Base-by-base conservation (phyloP, 2,113 vertebrate species). In the Spheniscus mendiculus region DNA sequence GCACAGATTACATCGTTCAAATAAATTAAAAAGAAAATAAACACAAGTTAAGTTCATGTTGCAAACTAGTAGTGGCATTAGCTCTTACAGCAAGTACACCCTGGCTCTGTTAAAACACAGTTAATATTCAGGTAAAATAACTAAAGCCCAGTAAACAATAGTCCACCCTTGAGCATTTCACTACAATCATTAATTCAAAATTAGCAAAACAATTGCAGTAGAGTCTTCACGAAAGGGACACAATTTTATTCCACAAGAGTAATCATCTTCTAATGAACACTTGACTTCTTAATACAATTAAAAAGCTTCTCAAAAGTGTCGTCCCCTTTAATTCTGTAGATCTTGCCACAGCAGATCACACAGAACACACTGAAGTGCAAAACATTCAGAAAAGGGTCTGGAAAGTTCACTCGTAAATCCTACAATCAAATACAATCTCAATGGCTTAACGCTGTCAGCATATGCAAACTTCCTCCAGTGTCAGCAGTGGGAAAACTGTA, bases 21-120 rank as follows among this genome's bases (percentile, higher is more conserved):
- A 94, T 50, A 52, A 91, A 73, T 88, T 71, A 81, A 44, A 87
- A 66, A 63, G 16, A 85, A 90, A 82, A 93, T 44, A 92, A 95
- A 86, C 12, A 83, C 73, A 92, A 95, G 61, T 32, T 32, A 30
- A 70, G 62, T 81, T 89, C 7, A 55, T 63, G 16, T 69, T 72
- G 34, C 62, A 34, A 88, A 79, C 18, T 34, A 87, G 52, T 34
- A 66, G 18, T 50, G 32, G 40, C 56, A 94, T 50, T 44, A 90
- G 15, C 8, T 87, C 47, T 84, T 73, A 49, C n/a, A 95, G 76
- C 25, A 79, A 86, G 23, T 34, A 36, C 29, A 69, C 21, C 16
- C 9, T 11, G 27, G 25, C 29, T 65, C 56, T 56, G 29, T 70
- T 82, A 80, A 90, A 59, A 86, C 42, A 80, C 45, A 74, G 15